Percentiles rank a stretch among this genome's conserved stretches.
Evolutionary conservation across 2,888 invertebrate species (phyloP).

Genomic region (Dione vanillae): DNA sequence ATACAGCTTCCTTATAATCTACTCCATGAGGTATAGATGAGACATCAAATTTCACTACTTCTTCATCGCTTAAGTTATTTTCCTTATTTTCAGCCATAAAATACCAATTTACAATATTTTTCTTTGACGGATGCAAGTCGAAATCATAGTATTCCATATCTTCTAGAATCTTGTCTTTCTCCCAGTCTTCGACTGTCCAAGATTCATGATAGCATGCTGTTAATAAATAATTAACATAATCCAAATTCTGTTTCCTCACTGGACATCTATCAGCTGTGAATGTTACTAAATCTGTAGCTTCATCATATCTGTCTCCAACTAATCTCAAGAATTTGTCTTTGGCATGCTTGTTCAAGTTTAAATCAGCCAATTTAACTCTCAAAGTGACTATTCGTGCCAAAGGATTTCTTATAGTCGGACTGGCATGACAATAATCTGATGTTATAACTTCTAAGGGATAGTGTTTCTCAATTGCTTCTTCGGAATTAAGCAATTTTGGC

Average conservation of each 20-base stretch:
- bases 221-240: conserved; percentile 95
- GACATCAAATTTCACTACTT: conserved; percentile 70
- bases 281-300: conserved; percentile 89
- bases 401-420: conserved; percentile 94
- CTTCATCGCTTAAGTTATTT: conserved; percentile 66
- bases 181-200: conserved; percentile 94
- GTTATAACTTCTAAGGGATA: conserved; percentile 94
- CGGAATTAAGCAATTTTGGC: conserved; percentile 91
- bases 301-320: conserved; percentile 91
- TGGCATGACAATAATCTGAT: conserved; percentile 95
- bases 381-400: conserved; percentile 93
- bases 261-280: conserved; percentile 97
- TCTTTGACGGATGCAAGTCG: conserved; percentile 88
- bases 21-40: conserved; percentile 69
- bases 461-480: conserved; percentile 88
- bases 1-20: conserved; percentile 85
- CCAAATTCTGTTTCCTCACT: conserved; percentile 94
- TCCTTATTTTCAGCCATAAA: conserved; percentile 58
- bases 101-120: conserved; percentile 77
- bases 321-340: conserved; percentile 95
- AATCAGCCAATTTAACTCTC: conserved; percentile 87
- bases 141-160: conserved; percentile 96
- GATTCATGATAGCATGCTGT: conserved; percentile 97
- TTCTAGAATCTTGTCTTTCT: conserved; percentile 89
- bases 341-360: conserved; percentile 91